These are phyloP conservation scores for Drosophila setifemur DNA, from an alignment of 1,140 invertebrate genomes.

Conservation along the genomic window DNA sequence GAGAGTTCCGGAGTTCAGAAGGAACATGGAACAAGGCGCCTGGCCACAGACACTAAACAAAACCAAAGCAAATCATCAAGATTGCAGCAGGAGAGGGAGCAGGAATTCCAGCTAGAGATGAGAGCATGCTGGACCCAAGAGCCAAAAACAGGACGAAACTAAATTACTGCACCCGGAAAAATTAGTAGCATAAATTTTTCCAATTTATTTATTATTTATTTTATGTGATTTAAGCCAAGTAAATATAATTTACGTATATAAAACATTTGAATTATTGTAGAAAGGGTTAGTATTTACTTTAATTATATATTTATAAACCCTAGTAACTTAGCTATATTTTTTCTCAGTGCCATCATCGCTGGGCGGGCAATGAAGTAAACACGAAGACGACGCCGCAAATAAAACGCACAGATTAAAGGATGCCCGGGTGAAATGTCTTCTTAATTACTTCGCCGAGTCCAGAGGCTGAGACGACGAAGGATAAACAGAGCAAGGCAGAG, in stretches of 20 bases:
- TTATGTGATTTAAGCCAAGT: background rate
- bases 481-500: constrained; percentile 37
- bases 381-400: constrained; percentile 62
- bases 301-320: background rate
- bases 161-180: background rate
- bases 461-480: constrained; percentile 27
- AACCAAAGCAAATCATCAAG: constrained; percentile 61
- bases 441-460: constrained; percentile 81
- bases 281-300: too few species aligned
- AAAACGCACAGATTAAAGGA: constrained; percentile 82
- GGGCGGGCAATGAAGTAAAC: constrained; percentile 19
- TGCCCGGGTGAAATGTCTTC: constrained; percentile 80
- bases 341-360: background rate
- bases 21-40: constrained; percentile 18
- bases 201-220: too few species aligned
- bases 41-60: constrained; percentile 35
- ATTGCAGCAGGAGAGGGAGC: background rate
- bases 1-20: background rate
- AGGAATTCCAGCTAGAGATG: constrained; percentile 18
- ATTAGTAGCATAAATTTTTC: too few species aligned
- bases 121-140: background rate
- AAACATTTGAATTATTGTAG: too few species aligned
- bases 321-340: background rate
- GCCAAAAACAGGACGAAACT: background rate
- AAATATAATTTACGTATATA: background rate